Evolutionary conservation across 64 coral and sea anemone species (phyloP), one percentile per base, ranked within the genome.

Genomic region (Montipora sp.): DNA sequence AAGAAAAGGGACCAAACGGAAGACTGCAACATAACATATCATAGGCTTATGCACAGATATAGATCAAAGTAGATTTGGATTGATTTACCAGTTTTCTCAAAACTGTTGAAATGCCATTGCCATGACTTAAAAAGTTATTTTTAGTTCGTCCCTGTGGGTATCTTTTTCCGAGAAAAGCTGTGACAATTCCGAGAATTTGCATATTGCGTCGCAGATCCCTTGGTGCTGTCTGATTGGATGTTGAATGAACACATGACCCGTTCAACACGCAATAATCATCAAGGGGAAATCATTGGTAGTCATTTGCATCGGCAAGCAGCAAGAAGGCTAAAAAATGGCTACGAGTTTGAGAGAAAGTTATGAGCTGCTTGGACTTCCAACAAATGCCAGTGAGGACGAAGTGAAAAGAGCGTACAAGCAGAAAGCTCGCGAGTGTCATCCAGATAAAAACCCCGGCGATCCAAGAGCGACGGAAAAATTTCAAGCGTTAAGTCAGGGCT

Each of bases 321-420:
- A 86, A 27, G 19, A 69, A 55, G 51, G 5, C 5, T 10, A 7
- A 89, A 1, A 8, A 48, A 94, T 94, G 92, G 87, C 92, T 3
- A 90, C 75, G 72, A 94, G 73, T 48, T 59, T 88, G 59, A 23
- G 77, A 94, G 93, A 94, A 20, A 84, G 93, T 49, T 94, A 84
- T 9, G 89, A 90, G 59, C 50, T 90, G 70, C 93, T 94, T 7
- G 72, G 89, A 20, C 80, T 94, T 16, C 59, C 93, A 9, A 75
- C 75, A 48, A 53, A 36, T 14, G 92, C 92, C 12, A 94, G 44
- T 10, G 92, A 94, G 46, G 92, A 94, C 3, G 92, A 94, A 89
- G 92, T 94, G n/a, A 83, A 82, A 83, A 77, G 59, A 90, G 92
- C 92, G 2, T 94, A 94, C 58, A 90, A 84, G 67, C 87, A 90